Conservation (phyloP, 2,888 invertebrate genomes). For the Leucoma salicis region DNA sequence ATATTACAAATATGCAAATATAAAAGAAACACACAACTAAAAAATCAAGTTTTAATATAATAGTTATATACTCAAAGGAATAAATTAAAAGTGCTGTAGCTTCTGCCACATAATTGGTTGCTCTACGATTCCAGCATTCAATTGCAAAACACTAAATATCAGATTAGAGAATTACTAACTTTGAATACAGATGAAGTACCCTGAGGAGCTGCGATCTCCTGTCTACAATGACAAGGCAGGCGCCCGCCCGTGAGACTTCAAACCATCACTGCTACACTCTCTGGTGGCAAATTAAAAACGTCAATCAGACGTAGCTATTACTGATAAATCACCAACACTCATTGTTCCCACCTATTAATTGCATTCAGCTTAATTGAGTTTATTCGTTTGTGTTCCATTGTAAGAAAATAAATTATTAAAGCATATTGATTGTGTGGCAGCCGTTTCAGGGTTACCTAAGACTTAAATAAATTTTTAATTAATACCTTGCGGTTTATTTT, state of each 20-base stretch:
- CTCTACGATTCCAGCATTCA: too few species aligned
- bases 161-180: conserved; percentile 23
- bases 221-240: conserved; percentile 47
- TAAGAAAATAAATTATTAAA: conserved; percentile 63
- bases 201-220: conserved; percentile 42
- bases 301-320: conserved; percentile 70
- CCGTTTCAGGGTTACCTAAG: conserved; percentile 35
- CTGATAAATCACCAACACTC: conserved; percentile 68
- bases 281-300: conserved; percentile 67
- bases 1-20: too few species aligned
- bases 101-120: too few species aligned
- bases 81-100: too few species aligned
- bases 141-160: too few species aligned
- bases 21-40: too few species aligned
- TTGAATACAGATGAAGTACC: conserved; percentile 31
- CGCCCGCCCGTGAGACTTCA: conserved; percentile 42
- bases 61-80: too few species aligned
- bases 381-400: conserved; percentile 64
- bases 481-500: conserved; percentile 27
- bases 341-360: conserved; percentile 72
- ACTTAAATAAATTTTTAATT: conserved; percentile 37
- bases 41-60: too few species aligned
- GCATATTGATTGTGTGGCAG: conserved; percentile 47
- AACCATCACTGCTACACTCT: conserved; percentile 37
- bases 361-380: conserved; percentile 68